Evolutionary conservation across 2,797 vertebrate species (phyloP).

Genomic region (Girardinus metallicus): DNA sequence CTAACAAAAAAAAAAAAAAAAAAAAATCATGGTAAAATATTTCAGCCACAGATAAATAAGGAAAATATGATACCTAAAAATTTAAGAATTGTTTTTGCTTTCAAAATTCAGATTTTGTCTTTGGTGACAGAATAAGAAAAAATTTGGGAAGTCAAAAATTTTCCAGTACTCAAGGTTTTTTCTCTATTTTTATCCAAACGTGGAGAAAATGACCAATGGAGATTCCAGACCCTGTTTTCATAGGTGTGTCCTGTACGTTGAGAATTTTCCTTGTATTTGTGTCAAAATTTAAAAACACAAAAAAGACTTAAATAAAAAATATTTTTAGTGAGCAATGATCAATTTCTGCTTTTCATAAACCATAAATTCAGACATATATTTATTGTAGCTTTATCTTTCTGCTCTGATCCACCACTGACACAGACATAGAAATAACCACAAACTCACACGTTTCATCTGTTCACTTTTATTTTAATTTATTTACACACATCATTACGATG

Average conservation of each 20-base stretch:
- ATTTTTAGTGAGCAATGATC: not conserved
- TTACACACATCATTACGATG: slow-evolving; percentile 5
- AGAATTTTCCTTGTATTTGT: not conserved
- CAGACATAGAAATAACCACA: not conserved
- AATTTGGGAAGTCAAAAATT: not conserved
- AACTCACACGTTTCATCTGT: not conserved
- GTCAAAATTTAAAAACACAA: not conserved
- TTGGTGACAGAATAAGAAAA: not conserved
- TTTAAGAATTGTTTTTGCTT: not conserved
- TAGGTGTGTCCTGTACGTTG: not conserved
- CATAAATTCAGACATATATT: not conserved
- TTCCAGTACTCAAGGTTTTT: not conserved
- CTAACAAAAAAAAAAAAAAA: not conserved
- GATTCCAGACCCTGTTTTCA: not conserved
- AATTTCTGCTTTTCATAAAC: not conserved
- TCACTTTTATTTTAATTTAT: not conserved
- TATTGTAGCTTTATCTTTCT: not conserved
- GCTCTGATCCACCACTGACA: not conserved
- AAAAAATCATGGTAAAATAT: not conserved
- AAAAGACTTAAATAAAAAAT: not conserved
- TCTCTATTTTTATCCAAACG: not conserved
- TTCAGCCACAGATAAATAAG: not conserved
- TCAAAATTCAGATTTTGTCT: not conserved
- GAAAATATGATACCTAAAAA: not conserved
- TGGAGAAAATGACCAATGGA: not conserved